Conservation (phyloP, 1,140 invertebrate species). For the Sminthurides bifidus region DNA sequence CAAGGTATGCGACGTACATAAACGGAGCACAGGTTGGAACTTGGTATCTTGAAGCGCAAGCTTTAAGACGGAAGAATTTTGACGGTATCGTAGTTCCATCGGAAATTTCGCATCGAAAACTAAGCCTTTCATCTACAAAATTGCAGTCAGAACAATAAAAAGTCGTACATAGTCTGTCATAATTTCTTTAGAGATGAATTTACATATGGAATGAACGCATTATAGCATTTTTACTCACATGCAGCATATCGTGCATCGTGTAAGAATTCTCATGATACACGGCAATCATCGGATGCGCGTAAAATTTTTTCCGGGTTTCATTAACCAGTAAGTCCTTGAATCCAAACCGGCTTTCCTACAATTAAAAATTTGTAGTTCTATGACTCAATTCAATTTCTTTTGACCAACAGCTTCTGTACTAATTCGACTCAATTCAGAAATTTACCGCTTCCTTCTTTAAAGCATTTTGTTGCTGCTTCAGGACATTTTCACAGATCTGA, state of each 20-base stretch:
- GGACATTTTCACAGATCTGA: conserved; percentile 4
- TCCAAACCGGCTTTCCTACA: conserved; percentile 11
- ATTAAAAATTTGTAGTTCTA: too few relatives aligned
- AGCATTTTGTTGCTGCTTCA: too few relatives aligned
- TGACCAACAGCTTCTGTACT: too few relatives aligned
- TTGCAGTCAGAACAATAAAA: too few relatives aligned
- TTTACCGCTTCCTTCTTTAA: too few relatives aligned
- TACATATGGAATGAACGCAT: not conserved
- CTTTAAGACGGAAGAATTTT: conserved; percentile 1
- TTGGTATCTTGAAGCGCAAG: conserved; percentile 9
- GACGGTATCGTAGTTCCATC: conserved; percentile 1
- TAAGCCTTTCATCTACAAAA: not conserved
- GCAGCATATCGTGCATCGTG: conserved; percentile 1
- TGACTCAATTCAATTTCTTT: too few relatives aligned
- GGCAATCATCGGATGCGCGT: conserved; percentile 1
- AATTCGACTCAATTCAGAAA: too few relatives aligned
- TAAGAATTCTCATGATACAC: conserved; percentile 4
- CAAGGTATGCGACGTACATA: not conserved
- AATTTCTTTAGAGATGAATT: not conserved
- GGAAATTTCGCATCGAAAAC: conserved; percentile 10
- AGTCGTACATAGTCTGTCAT: too few relatives aligned
- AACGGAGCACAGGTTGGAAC: conserved; percentile 9
- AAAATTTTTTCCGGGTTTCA: conserved; percentile 1
- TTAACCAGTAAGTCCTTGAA: conserved; percentile 3
- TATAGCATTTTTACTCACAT: not conserved